Conservation (phyloP, 1,140 invertebrate species). For the Amphibalanus amphitrite region DNA sequence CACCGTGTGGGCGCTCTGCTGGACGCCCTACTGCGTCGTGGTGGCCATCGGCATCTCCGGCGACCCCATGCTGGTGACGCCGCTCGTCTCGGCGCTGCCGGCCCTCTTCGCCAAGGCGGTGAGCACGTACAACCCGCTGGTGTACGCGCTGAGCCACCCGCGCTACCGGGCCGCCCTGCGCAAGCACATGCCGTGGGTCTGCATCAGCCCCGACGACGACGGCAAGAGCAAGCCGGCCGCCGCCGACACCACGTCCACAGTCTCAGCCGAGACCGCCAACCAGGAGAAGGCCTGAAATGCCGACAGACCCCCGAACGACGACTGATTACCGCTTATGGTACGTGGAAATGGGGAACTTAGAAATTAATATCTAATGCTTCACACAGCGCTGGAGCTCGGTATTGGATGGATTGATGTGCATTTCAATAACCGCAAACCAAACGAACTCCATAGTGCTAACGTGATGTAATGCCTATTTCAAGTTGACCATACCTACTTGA, state of each 20-base stretch:
- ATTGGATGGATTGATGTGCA: no score
- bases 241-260: not conserved
- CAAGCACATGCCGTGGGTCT: constrained; percentile 48
- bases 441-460: no score
- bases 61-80: constrained; percentile 23
- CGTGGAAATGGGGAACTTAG: no score
- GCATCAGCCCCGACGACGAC: not conserved
- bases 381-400: no score
- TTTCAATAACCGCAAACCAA: no score
- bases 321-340: no score
- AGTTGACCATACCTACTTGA: no score
- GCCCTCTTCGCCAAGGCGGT: constrained; percentile 19
- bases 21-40: constrained; percentile 28
- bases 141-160: constrained; percentile 19
- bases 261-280: not conserved
- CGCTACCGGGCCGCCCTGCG: constrained; percentile 52
- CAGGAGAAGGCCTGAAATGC: not conserved
- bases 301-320: no score
- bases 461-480: no score
- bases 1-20: constrained; percentile 25
- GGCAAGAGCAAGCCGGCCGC: not conserved
- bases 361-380: no score
- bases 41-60: constrained; percentile 25
- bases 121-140: constrained; percentile 19
- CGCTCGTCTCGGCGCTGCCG: constrained; percentile 19